Base-by-base conservation (phyloP, 2,797 vertebrate genomes). In the Rousettus madagascariensis region DNA sequence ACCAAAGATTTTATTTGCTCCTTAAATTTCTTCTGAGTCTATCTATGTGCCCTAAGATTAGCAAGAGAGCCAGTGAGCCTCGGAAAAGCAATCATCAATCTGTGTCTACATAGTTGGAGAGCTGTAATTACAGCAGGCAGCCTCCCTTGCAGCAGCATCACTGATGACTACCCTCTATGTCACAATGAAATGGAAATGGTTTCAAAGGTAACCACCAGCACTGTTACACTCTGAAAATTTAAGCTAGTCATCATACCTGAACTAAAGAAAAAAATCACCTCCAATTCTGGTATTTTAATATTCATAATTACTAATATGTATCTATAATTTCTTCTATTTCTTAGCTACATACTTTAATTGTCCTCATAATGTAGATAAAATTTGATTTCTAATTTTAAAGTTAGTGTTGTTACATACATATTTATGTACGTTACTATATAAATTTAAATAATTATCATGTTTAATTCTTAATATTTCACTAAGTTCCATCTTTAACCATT, bases 381-480 rank as follows among this genome's bases (percentile, higher is more conserved):
- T 61, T 69, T 94, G 24, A 79, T 51, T 91, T 75, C 19, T 77
- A 4, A 74, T 83, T 82, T 63, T 53, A 79, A 78, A 63, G 20
- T 71, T 74, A 68, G 2, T 59, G 6, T 94, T 51, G 36, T 65
- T 74, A 11, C 16, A 38, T 13, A 63, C 53, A 46, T 82, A 59
- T 57, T n/a, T 75, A 61, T 41, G n/a, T n/a, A 10, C 33, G 12
- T 71, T 87, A 16, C 57, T 84, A 11, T 3, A 46, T 63, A 84
- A 36, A 1, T 83, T 97, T 90, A 84, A 85, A 41, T 63, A 28
- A 38, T 85, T 78, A 74, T 55, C 19, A 80, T 61, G 79, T 94
- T 93, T 59, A 68, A 36, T 51, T 46, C 3, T 94, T 87, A 82
- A 10, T 41, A 84, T 80, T 91, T 90, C 8, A 55, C 36, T 86